Percentiles rank a stretch among this genome's conserved stretches.
Conservation (phyloP, 2,888 invertebrate species). For the Stenodera caucasica region DNA sequence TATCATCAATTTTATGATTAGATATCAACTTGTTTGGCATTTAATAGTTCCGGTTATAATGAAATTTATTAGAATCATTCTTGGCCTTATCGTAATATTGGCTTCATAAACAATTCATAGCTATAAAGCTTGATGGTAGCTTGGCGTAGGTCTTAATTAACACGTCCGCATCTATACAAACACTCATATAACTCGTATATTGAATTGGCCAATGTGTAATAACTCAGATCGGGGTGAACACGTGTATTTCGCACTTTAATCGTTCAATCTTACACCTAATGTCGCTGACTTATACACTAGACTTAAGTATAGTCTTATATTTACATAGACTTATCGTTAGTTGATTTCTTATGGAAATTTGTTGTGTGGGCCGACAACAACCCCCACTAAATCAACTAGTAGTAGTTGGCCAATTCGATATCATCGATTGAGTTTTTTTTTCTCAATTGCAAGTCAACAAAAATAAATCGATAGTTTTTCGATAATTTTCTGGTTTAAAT, state of each 20-base stretch:
- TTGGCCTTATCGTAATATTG: constrained; percentile 1
- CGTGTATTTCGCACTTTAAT: constrained; percentile 48
- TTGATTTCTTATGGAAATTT: constrained; percentile 43
- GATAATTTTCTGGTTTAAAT: constrained; percentile 5
- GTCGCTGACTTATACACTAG: constrained; percentile 28
- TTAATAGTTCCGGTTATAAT: constrained; percentile 1
- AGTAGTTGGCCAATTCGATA: constrained; percentile 5
- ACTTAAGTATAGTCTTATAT: constrained; percentile 27
- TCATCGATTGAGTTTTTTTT: neutral
- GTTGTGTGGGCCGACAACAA: constrained; percentile 45
- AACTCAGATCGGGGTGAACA: constrained; percentile 47
- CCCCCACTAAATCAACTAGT: constrained; percentile 29
- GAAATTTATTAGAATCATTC: constrained; percentile 3
- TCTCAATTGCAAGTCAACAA: neutral
- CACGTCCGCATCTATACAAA: constrained; percentile 42
- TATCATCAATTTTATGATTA: neutral
- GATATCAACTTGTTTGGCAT: neutral
- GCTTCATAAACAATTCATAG: constrained; percentile 17
- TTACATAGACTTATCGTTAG: constrained; percentile 41
- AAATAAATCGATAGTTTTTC: neutral
- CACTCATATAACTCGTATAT: constrained; percentile 45
- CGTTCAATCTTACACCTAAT: constrained; percentile 44
- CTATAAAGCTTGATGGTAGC: constrained; percentile 21
- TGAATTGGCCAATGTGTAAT: constrained; percentile 43
- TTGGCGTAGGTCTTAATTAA: constrained; percentile 46